Percentiles rank a stretch among this genome's conserved stretches.
Conservation (phyloP, 2,797 vertebrate genomes). For the Mus spretus region DNA sequence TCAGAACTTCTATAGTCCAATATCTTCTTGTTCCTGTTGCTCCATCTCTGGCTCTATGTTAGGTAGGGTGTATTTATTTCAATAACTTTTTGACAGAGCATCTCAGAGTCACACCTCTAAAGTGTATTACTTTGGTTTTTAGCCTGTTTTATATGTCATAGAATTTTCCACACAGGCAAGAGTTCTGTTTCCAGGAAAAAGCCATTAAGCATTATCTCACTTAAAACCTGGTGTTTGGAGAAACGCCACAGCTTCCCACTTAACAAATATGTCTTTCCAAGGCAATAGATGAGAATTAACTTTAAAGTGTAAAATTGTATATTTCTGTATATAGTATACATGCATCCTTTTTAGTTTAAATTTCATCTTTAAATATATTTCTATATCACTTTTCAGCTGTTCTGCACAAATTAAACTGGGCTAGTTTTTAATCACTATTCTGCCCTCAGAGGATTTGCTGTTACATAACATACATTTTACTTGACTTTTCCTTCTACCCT, state of each 20-base stretch:
- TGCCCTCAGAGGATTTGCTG: neutral
- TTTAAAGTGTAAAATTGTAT: neutral
- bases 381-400: constrained; percentile 8
- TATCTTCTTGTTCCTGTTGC: neutral
- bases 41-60: neutral
- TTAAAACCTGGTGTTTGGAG: constrained; percentile 12
- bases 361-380: constrained; percentile 31
- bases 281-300: neutral
- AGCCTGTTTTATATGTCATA: constrained; percentile 1
- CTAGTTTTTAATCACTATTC: neutral
- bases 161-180: constrained; percentile 39
- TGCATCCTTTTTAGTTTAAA: neutral
- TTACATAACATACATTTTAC: neutral
- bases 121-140: constrained; percentile 42
- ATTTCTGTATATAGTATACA: neutral
- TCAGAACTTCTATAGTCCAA: neutral
- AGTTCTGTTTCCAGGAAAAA: constrained; percentile 45
- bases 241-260: neutral
- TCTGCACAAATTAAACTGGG: constrained; percentile 13
- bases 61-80: neutral
- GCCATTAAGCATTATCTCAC: neutral
- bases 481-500: neutral
- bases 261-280: constrained; percentile 17
- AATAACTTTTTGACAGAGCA: neutral
- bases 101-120: neutral